Evolutionary conservation across 1,140 invertebrate genomes (phyloP).

Genomic region (Drosophila equinoxialis): DNA sequence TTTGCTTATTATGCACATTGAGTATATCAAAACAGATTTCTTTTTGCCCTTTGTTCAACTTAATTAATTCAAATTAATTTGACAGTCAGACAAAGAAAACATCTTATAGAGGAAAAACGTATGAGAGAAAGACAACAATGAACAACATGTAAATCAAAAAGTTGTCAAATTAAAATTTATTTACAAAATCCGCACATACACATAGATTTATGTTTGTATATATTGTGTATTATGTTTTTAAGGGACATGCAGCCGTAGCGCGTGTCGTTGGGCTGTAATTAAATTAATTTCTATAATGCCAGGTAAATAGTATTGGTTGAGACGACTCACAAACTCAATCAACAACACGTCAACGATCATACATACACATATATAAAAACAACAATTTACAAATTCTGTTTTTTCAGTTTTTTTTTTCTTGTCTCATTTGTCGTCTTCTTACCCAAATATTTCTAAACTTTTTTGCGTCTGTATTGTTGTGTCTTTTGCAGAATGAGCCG

Average conservation of each 20-base stretch:
- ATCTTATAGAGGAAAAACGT: neutral
- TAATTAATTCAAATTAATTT: slow-evolving; percentile 51
- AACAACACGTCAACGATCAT: slow-evolving; percentile 2
- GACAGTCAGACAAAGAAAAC: slow-evolving; percentile 18
- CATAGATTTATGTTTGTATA: neutral
- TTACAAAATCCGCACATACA: slow-evolving; percentile 1
- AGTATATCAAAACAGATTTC: neutral
- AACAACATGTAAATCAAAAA: slow-evolving; percentile 39
- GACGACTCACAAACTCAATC: slow-evolving; percentile 1
- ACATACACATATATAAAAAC: neutral
- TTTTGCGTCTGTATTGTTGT: slow-evolving; percentile 1
- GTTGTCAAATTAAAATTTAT: slow-evolving; percentile 38
- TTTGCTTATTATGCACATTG: neutral
- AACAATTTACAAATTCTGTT: neutral
- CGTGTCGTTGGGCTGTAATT: slow-evolving; percentile 9
- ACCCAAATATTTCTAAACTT: neutral
- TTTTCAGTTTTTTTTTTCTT: neutral
- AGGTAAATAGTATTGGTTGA: neutral
- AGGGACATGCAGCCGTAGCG: neutral
- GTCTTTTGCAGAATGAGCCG: slow-evolving; percentile 63
- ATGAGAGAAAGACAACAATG: neutral
- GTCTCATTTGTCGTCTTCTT: neutral
- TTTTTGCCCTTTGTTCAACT: slow-evolving; percentile 11
- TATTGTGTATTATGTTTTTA: neutral
- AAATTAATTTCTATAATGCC: slow-evolving; percentile 6